Conservation (phyloP, 2,113 vertebrate genomes). For the Panthera leo region DNA sequence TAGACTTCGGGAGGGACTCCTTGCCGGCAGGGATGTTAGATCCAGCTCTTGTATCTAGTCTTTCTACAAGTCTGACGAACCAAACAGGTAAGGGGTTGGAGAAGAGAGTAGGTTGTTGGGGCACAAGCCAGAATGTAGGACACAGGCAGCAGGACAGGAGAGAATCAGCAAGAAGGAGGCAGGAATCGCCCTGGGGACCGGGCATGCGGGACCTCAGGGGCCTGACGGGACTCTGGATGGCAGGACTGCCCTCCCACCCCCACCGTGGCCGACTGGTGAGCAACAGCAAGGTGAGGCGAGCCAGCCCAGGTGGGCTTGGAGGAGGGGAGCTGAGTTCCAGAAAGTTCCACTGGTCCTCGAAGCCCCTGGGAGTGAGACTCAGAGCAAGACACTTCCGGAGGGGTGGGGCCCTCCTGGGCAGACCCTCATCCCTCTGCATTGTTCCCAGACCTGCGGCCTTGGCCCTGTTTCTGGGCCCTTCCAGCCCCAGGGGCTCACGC, state of each 20-base stretch:
- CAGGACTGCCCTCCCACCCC: neutral
- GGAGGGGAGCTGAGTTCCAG: neutral
- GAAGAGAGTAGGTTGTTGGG: neutral
- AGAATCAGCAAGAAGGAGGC: neutral
- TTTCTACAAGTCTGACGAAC: neutral
- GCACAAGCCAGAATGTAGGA: too few relatives aligned
- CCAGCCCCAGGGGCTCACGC: neutral
- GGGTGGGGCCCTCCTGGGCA: neutral
- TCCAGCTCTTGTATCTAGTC: neutral
- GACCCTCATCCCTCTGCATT: neutral
- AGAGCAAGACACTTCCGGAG: accelerated
- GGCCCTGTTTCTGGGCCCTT: neutral
- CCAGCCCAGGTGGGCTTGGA: neutral
- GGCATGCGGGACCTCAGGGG: accelerated
- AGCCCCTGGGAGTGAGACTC: neutral
- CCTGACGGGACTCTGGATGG: neutral
- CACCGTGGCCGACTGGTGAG: neutral
- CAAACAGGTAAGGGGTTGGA: neutral
- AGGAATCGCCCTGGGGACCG: accelerated
- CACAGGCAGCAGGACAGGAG: accelerated
- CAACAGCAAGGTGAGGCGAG: accelerated
- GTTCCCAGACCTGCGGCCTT: neutral
- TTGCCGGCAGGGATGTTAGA: neutral
- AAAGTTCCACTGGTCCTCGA: neutral
- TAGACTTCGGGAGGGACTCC: neutral